A percentile compares a stretch with the other conserved stretches of the same genome.
Evolutionary conservation across 1,140 invertebrate species (phyloP).

Genomic region (Hypothenemus hampei): DNA sequence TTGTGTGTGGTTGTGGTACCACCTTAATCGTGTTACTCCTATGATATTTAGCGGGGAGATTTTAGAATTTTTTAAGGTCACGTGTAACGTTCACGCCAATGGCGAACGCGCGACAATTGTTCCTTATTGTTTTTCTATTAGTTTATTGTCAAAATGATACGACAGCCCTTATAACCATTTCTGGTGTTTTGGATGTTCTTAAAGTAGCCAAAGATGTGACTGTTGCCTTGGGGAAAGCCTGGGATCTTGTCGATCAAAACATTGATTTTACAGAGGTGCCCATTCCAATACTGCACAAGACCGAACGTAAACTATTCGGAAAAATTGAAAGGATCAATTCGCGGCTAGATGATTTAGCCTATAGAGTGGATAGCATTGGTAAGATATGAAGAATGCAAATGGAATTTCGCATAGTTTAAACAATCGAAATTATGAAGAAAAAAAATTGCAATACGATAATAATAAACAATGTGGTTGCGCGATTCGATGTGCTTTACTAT

Average conservation of each 20-base stretch:
- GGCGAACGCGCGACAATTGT: background rate
- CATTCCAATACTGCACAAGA: constrained; percentile 49
- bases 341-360: constrained; percentile 30
- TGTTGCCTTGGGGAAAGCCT: constrained; percentile 54
- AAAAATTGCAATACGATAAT: too few relatives aligned
- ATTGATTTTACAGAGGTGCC: constrained; percentile 52
- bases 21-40: too few relatives aligned
- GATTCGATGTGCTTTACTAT: too few relatives aligned
- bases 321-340: constrained; percentile 36
- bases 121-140: background rate
- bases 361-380: constrained; percentile 44
- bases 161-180: background rate
- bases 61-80: background rate
- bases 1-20: background rate
- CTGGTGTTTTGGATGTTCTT: constrained; percentile 52
- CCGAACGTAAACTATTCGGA: constrained; percentile 41
- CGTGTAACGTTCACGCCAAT: background rate
- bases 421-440: too few relatives aligned
- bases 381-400: constrained; percentile 2
- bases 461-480: too few relatives aligned
- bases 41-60: too few relatives aligned
- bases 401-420: background rate
- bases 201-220: constrained; percentile 56
- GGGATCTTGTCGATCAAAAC: constrained; percentile 54
- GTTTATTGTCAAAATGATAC: constrained; percentile 1